Percentiles rank a stretch among this genome's conserved stretches.
These are phyloP conservation scores for Erpobdella octoculata DNA, from an alignment of 2,888 invertebrate species.

Conservation along the genomic window DNA sequence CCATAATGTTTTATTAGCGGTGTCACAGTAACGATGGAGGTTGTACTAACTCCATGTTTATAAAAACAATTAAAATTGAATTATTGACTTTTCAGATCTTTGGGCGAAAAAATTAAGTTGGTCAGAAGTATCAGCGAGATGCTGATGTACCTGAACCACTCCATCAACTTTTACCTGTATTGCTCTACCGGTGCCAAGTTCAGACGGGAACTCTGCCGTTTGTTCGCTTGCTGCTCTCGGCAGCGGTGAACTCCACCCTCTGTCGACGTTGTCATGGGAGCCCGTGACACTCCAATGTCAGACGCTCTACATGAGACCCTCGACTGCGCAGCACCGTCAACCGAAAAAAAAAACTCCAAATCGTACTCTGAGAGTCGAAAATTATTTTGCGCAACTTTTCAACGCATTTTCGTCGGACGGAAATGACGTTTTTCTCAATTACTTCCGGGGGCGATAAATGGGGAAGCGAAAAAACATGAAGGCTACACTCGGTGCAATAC, in stretches of 20 bases:
- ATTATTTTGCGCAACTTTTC: no score
- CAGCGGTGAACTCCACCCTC: neutral
- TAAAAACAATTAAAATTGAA: no score
- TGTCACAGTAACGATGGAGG: no score
- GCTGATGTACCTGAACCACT: constrained; percentile 32
- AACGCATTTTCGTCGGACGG: no score
- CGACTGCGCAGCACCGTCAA: no score
- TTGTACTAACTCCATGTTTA: no score
- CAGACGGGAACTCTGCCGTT: constrained; percentile 25
- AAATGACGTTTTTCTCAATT: no score
- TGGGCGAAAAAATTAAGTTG: neutral
- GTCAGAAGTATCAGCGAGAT: constrained; percentile 10
- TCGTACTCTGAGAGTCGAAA: no score
- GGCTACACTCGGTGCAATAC: no score
- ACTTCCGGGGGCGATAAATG: no score
- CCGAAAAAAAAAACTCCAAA: no score
- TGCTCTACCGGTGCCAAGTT: constrained; percentile 32
- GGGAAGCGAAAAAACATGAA: no score
- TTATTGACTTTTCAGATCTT: neutral
- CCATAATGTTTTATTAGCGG: neutral
- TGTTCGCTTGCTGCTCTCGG: constrained; percentile 6
- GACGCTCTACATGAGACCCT: neutral
- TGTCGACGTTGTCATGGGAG: neutral
- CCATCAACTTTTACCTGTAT: constrained; percentile 33
- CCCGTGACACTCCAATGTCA: neutral